Conservation (phyloP, 2,113 vertebrate species). For the Corythaeola cristata region DNA sequence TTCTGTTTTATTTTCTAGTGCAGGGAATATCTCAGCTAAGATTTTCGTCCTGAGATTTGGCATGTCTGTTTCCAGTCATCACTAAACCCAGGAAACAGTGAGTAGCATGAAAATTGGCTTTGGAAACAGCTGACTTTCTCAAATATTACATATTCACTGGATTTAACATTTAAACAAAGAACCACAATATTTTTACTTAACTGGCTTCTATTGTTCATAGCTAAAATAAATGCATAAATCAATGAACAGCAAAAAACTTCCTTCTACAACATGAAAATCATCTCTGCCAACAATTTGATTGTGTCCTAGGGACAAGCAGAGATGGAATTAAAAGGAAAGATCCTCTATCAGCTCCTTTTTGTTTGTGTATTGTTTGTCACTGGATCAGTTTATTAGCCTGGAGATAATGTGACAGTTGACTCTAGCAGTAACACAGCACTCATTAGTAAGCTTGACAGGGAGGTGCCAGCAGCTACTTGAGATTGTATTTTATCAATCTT, state of each 20-base stretch:
- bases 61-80: neutral
- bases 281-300: neutral
- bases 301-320: slow-evolving; percentile 21
- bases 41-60: neutral
- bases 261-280: neutral
- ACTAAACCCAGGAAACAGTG: neutral
- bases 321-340: slow-evolving; percentile 61
- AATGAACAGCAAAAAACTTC: neutral
- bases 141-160: neutral
- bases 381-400: slow-evolving; percentile 72
- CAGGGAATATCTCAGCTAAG: neutral
- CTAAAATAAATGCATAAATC: neutral
- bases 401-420: slow-evolving; percentile 78
- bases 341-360: slow-evolving; percentile 66
- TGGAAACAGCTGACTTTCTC: neutral
- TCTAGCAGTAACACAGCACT: slow-evolving; percentile 72
- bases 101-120: neutral
- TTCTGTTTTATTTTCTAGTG: neutral
- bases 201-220: neutral
- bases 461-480: slow-evolving; percentile 75
- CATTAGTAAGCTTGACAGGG: slow-evolving; percentile 78
- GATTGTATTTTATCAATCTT: slow-evolving; percentile 77
- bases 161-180: neutral
- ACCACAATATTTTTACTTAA: neutral
- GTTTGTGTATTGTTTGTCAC: slow-evolving; percentile 73